Evolutionary conservation across 2,797 vertebrate species (phyloP).

Genomic region (Cyprinodon diabolis): DNA sequence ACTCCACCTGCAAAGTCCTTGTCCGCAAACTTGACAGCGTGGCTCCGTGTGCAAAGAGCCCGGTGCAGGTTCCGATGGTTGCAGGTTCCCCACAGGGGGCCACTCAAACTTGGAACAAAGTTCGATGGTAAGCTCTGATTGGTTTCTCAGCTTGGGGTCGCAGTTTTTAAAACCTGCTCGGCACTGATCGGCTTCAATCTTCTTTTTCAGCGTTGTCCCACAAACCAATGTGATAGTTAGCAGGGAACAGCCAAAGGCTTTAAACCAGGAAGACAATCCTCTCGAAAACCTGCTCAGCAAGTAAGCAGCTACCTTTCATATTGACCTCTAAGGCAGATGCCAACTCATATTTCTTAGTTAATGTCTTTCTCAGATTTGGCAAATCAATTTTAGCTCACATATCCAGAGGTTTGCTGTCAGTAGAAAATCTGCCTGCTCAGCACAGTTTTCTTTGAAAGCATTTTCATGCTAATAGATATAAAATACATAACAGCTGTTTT

Average conservation of each 20-base stretch:
- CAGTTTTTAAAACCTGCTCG: not conserved
- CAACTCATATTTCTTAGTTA: not conserved
- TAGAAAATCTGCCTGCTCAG: not conserved
- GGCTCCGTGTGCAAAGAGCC: constrained; percentile 91
- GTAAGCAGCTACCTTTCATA: constrained; percentile 79
- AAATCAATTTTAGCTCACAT: not conserved
- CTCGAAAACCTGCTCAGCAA: constrained; percentile 97
- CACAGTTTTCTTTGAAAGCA: not conserved
- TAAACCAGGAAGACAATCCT: constrained; percentile 87
- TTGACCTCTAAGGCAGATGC: not conserved
- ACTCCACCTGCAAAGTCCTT: constrained; percentile 92
- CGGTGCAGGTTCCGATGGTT: constrained; percentile 98
- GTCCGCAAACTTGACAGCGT: constrained; percentile 94
- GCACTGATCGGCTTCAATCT: constrained; percentile 27
- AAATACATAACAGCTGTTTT: not conserved
- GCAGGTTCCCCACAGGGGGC: constrained; percentile 96
- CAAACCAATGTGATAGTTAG: constrained; percentile 98
- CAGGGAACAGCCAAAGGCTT: constrained; percentile 88
- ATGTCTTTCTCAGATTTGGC: not conserved
- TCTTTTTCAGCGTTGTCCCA: constrained; percentile 88
- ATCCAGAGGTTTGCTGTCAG: not conserved
- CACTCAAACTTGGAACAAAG: constrained; percentile 99
- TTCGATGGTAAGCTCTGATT: constrained; percentile 88
- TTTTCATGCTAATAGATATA: not conserved
- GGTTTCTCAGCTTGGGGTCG: not conserved